Base-by-base conservation (phyloP, 1,140 invertebrate genomes). In the Platyscapa corneri region DNA sequence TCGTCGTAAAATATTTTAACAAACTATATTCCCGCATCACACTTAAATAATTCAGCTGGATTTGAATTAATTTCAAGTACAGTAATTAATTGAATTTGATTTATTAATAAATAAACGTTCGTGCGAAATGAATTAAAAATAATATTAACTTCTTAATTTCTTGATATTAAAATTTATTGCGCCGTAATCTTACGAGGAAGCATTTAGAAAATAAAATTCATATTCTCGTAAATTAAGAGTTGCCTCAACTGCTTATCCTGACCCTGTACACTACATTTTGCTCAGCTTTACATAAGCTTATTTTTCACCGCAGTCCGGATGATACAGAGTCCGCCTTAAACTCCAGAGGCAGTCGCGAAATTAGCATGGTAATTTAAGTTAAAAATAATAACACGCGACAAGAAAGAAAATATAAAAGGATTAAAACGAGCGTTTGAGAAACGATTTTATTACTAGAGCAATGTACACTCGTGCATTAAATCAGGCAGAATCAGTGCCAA, bases 201-300 rank as follows among this genome's bases (percentile, higher is more conserved):
- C 10, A 60, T 60, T 60, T 60, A 60, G 56, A 60, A 60, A 67
- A 67, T 46, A 46, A 46, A 32, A 37, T 14, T 37, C 8, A 70
- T 20, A 70, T n/a, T n/a, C n/a, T n/a, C n/a, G n/a, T 70, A 37
- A 70, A 70, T 70, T 70, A 70, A 70, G 30, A 67, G 34, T 34
- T 30, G 6, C 34, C 67, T 70, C 67, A 18, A 30, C 67, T 70
- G 18, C 5, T 0, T 70, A 37, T 12, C 18, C 67, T 30, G 5
- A 23, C 6, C 18, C 6, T 70, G 5, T 20, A 37, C 20, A 70
- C 67, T 39, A 20, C 67, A 20, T 70, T 70, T 39, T 70, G 37
- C 34, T 39, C 32, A 70, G 18, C 67, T 70, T 70, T 70, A 70
- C 34, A 70, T 37, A 20, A 70, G 32, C 18, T 70, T 70, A 70